Evolutionary conservation across 2,113 vertebrate genomes (phyloP).

Genomic region (Dipodomys merriami): DNA sequence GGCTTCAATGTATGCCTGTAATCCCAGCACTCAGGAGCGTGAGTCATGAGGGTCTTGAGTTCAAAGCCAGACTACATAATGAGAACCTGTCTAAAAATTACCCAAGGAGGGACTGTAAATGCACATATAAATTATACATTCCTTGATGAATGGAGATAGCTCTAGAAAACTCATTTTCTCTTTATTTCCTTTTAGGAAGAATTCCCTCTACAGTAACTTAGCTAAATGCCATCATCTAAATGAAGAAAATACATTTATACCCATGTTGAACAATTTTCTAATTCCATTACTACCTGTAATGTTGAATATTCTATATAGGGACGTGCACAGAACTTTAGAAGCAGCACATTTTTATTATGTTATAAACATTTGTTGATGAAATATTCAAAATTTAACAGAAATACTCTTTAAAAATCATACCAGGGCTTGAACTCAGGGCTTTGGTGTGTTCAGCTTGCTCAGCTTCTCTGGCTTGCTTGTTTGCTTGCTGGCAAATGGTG

Average conservation of each 20-base stretch:
- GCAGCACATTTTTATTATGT: neutral
- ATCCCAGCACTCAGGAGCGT: neutral
- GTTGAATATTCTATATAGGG: neutral
- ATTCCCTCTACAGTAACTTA: neutral
- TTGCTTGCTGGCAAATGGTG: too few relatives aligned
- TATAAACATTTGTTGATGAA: neutral
- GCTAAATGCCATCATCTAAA: neutral
- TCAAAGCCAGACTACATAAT: neutral
- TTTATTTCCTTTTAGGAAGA: neutral
- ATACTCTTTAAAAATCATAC: too few relatives aligned
- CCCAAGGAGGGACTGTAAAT: neutral
- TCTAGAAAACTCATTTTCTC: neutral
- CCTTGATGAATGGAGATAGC: fast-evolving
- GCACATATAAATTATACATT: neutral
- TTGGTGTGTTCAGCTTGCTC: too few relatives aligned
- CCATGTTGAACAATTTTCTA: neutral
- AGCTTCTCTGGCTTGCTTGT: too few relatives aligned
- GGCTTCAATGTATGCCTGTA: neutral
- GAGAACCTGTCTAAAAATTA: neutral
- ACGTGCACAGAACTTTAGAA: neutral
- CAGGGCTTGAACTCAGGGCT: too few relatives aligned
- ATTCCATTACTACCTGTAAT: neutral
- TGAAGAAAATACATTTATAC: neutral
- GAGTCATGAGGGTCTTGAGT: neutral
- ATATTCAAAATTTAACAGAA: neutral